Percentiles rank a stretch among this genome's conserved stretches.
Evolutionary conservation across 2,797 vertebrate genomes (phyloP).

Genomic region (Etheostoma nigrum): DNA sequence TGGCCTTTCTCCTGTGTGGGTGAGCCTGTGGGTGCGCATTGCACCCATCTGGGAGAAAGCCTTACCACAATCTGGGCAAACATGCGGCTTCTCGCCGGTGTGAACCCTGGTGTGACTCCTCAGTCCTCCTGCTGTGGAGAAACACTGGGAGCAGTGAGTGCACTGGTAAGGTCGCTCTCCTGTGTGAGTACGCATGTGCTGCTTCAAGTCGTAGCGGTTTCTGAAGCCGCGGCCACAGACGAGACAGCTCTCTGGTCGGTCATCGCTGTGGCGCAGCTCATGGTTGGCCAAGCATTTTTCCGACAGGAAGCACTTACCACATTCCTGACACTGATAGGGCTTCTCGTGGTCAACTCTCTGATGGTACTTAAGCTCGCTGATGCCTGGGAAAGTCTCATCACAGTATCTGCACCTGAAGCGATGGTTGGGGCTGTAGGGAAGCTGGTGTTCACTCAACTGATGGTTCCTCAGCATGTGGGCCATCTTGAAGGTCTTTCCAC

Average conservation of each 20-base stretch:
- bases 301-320: constrained; percentile 82
- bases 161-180: constrained; percentile 84
- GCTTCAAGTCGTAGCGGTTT: constrained; percentile 83
- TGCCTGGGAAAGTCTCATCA: constrained; percentile 81
- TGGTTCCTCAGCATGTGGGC: constrained; percentile 82
- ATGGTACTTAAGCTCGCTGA: constrained; percentile 83
- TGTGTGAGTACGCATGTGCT: constrained; percentile 83
- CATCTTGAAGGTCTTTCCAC: constrained; percentile 83
- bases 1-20: constrained; percentile 81
- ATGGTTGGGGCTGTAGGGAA: constrained; percentile 82
- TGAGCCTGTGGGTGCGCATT: constrained; percentile 83
- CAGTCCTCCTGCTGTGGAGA: constrained; percentile 81
- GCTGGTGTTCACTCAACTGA: constrained; percentile 83
- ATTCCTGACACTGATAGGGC: constrained; percentile 82
- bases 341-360: constrained; percentile 82
- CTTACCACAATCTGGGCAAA: constrained; percentile 82
- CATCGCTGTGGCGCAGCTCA: constrained; percentile 81
- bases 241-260: constrained; percentile 77
- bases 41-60: constrained; percentile 84
- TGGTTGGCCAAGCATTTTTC: constrained; percentile 82
- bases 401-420: constrained; percentile 83
- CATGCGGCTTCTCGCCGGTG: constrained; percentile 81
- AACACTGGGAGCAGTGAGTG: constrained; percentile 82
- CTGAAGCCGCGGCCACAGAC: constrained; percentile 81
- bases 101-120: constrained; percentile 82